These are phyloP conservation scores for Noctua comes DNA, from an alignment of 2,888 invertebrate genomes.

Conservation along the genomic window DNA sequence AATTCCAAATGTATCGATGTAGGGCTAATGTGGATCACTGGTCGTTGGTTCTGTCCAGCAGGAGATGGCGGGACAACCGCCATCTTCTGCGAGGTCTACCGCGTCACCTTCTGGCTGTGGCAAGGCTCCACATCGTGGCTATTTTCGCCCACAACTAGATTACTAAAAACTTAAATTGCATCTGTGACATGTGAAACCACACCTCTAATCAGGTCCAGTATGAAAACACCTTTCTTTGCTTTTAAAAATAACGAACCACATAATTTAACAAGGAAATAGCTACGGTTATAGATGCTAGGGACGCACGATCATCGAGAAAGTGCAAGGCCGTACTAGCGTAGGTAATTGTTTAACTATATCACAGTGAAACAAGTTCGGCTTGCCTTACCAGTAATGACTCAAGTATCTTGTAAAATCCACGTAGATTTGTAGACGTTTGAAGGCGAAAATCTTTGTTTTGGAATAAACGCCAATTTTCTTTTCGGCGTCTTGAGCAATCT, in stretches of 20 bases:
- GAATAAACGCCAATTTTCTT: neutral
- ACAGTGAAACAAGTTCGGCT: constrained; percentile 16
- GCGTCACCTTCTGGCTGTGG: neutral
- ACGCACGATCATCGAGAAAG: constrained; percentile 65
- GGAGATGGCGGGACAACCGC: no score
- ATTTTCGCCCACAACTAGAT: no score
- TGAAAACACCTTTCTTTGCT: constrained; percentile 31
- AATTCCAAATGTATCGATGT: no score
- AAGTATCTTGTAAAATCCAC: constrained; percentile 4
- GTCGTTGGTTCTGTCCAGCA: no score
- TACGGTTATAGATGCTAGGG: constrained; percentile 58
- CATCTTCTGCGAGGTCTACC: neutral
- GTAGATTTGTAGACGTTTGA: neutral
- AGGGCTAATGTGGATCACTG: no score
- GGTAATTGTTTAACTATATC: constrained; percentile 26
- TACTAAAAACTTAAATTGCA: no score
- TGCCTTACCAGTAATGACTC: constrained; percentile 12
- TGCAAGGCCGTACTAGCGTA: constrained; percentile 66
- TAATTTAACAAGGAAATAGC: constrained; percentile 57
- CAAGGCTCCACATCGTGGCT: no score
- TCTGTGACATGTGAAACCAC: neutral
- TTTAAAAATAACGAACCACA: constrained; percentile 52
- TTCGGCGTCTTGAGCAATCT: neutral
- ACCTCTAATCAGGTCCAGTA: neutral
- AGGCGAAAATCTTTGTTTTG: neutral